phyloP scores from a whole-genome alignment of 2,113 vertebrate species.

The Xerus inauris region DNA sequence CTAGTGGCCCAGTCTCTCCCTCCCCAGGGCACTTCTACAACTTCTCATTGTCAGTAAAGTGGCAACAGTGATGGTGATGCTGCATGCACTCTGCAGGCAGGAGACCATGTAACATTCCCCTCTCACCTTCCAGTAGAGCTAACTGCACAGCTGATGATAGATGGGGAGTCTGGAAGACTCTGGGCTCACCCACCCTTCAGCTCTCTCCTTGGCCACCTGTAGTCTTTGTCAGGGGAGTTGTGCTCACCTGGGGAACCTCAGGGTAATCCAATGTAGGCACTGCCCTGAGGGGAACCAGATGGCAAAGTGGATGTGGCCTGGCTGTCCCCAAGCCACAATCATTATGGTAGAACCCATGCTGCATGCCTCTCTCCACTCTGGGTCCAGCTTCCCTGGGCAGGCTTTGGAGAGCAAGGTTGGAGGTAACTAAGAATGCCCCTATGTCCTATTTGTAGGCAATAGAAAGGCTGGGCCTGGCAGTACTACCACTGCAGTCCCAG shows the following conservation, averaged over 20 bases:
- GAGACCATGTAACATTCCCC: no score
- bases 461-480: background rate
- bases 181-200: background rate
- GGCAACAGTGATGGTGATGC: rapidly evolving
- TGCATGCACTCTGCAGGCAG: background rate
- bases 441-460: rapidly evolving
- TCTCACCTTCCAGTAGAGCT: background rate
- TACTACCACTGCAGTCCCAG: rapidly evolving
- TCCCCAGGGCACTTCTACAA: background rate
- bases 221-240: background rate
- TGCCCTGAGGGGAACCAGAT: background rate
- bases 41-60: background rate
- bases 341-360: background rate
- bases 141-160: background rate
- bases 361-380: rapidly evolving
- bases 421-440: background rate
- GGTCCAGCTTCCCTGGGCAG: background rate
- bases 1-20: no score
- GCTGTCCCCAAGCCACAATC: no score
- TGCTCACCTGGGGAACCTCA: background rate
- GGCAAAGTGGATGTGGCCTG: rapidly evolving
- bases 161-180: background rate
- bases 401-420: background rate
- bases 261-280: background rate
- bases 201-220: background rate